Evolutionary conservation across 2,888 invertebrate species (phyloP).

Genomic region (Mythimna ferrago): DNA sequence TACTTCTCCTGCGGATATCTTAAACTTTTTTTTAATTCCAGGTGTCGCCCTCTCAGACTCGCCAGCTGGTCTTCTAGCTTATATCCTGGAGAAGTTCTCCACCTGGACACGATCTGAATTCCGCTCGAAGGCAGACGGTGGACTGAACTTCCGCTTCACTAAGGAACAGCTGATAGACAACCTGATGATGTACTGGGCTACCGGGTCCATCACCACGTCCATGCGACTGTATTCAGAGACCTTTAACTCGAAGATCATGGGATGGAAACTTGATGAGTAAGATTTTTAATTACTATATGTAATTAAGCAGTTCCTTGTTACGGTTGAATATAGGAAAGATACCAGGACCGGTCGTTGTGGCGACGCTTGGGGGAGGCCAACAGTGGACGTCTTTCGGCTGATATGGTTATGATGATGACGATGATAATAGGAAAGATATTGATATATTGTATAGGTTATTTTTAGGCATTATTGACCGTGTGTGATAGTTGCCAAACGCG

Average conservation of each 20-base stretch:
- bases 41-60: slow-evolving; percentile 93
- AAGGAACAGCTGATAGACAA: slow-evolving; percentile 94
- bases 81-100: slow-evolving; percentile 96
- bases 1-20: no score
- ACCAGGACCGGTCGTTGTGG: no score
- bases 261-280: slow-evolving; percentile 82
- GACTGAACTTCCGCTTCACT: slow-evolving; percentile 91
- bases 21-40: slow-evolving; percentile 65
- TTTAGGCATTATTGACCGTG: no score
- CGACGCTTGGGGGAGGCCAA: no score
- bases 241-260: slow-evolving; percentile 75
- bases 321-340: no score
- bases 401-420: no score
- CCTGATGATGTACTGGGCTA: slow-evolving; percentile 96
- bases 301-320: no score
- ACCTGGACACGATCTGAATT: slow-evolving; percentile 91
- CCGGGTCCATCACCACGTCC: slow-evolving; percentile 93
- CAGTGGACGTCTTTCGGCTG: no score
- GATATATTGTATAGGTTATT: no score
- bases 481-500: no score
- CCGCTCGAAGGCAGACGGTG: slow-evolving; percentile 91
- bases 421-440: no score
- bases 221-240: slow-evolving; percentile 94
- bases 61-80: slow-evolving; percentile 95
- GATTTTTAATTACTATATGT: background rate